phyloP scores from a whole-genome alignment of 2,113 vertebrate species.

The Piliocolobus tephrosceles region DNA sequence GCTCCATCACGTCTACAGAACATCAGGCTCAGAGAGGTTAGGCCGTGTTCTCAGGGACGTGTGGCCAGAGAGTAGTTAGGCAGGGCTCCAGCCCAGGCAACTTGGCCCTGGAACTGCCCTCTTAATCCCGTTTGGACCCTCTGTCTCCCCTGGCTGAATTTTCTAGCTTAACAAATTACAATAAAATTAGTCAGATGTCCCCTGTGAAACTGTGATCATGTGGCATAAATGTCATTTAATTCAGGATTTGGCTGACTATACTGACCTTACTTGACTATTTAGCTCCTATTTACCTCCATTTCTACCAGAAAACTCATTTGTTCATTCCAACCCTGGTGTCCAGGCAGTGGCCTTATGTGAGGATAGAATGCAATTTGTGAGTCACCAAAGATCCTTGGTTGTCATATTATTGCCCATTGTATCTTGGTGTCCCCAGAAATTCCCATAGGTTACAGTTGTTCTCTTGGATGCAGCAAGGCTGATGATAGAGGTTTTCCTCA shows the following conservation, averaged over 20 bases:
- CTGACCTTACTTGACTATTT: neutral
- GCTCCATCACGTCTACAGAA: neutral
- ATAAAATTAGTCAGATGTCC: neutral
- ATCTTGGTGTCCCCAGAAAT: neutral
- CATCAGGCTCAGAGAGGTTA: neutral
- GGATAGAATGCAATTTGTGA: neutral
- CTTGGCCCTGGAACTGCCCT: neutral
- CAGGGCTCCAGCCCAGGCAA: neutral
- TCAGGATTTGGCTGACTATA: neutral
- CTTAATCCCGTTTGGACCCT: neutral
- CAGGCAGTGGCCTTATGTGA: neutral
- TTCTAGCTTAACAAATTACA: neutral
- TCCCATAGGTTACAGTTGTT: neutral
- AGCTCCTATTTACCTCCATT: neutral
- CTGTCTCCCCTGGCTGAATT: neutral
- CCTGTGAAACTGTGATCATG: neutral
- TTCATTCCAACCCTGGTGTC: neutral
- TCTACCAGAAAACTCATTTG: neutral
- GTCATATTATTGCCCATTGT: neutral
- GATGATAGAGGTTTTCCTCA: neutral
- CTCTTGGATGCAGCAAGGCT: neutral
- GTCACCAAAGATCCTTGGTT: neutral
- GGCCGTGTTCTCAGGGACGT: fast-evolving
- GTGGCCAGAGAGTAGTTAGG: fast-evolving
- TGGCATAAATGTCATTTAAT: neutral